Base-by-base conservation (phyloP, 2,113 vertebrate species). In the Poecilia latipinna region DNA sequence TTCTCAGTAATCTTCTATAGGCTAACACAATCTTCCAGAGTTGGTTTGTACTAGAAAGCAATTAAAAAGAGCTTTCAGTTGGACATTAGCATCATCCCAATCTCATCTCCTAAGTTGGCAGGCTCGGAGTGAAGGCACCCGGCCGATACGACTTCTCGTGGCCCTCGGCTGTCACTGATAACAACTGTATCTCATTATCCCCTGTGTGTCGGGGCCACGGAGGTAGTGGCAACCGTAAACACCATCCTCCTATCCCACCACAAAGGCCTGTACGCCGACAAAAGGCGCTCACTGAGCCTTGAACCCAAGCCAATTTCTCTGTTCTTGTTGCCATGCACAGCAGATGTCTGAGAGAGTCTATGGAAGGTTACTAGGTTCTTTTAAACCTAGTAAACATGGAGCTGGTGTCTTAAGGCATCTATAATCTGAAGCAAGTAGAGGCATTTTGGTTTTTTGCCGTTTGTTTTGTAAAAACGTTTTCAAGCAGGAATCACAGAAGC, bases 121-220 rank as follows among this genome's bases (percentile, higher is more conserved):
- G 86, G 81, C 82, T 80, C 77, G 72, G 75, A 75, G 67, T 29
- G 4, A 69, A 82, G 79, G 75, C 78, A 74, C 78, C 71, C 15
- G 77, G 79, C 75, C 48, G 69, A 71, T n/a, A 57, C 73, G 61
- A 57, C 80, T 86, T 87, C 86, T 82, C 0, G 68, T 77, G 89
- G 84, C 89, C 86, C 78, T 75, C 71, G 72, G 86, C 86, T 88
- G 86, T 90, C 90, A 87, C 77, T 76, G 86, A 89, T 91, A 93
- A 91, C 90, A 90, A 93, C 91, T 90, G 89, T 89, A 91, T 91
- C 90, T 93, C 89, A 91, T 93, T 92, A 93, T 91, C 85, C 82
- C 76, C 65, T 74, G 83, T 74, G 79, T 78, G 68, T 57, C 51
- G 82, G 86, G 87, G 88, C 83, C 77, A 68, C n/a, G 31, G 72